phyloP scores from a whole-genome alignment of 2,888 invertebrate genomes.

The Rhyacophila evoluta region DNA sequence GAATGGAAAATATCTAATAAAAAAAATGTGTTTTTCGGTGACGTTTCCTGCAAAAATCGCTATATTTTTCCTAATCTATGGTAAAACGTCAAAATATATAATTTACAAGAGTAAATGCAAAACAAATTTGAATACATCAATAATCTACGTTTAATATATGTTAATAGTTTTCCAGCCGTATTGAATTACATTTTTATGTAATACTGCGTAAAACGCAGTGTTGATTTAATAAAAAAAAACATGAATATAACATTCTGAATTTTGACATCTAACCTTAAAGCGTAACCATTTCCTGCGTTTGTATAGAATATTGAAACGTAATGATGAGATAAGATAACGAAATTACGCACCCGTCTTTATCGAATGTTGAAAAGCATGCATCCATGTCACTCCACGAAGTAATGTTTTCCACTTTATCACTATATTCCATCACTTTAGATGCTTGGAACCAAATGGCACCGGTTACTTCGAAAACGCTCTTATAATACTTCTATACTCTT shows the following conservation, averaged over 20 bases:
- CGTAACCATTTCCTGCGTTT: background rate
- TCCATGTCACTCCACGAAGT: slow-evolving; percentile 80
- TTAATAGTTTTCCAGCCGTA: no score
- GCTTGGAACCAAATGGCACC: slow-evolving; percentile 64
- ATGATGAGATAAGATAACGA: slow-evolving; percentile 5
- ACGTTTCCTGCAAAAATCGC: no score
- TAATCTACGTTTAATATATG: no score
- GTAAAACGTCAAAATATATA: no score
- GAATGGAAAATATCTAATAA: background rate
- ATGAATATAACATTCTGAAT: background rate
- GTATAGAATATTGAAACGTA: background rate
- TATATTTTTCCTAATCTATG: no score
- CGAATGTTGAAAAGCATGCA: slow-evolving; percentile 91
- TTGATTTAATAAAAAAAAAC: background rate
- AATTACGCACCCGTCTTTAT: slow-evolving; percentile 84
- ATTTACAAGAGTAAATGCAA: no score
- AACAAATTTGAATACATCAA: no score
- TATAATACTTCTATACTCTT: slow-evolving; percentile 32
- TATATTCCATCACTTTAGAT: slow-evolving; percentile 63
- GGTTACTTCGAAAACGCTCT: slow-evolving; percentile 49
- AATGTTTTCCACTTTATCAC: slow-evolving; percentile 63
- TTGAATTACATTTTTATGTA: no score
- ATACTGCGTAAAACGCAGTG: no score
- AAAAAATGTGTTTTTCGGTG: no score
- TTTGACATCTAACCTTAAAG: slow-evolving; percentile 28